These are phyloP conservation scores for Tetragonula carbonaria DNA, from an alignment of 2,888 invertebrate genomes.

Conservation along the genomic window DNA sequence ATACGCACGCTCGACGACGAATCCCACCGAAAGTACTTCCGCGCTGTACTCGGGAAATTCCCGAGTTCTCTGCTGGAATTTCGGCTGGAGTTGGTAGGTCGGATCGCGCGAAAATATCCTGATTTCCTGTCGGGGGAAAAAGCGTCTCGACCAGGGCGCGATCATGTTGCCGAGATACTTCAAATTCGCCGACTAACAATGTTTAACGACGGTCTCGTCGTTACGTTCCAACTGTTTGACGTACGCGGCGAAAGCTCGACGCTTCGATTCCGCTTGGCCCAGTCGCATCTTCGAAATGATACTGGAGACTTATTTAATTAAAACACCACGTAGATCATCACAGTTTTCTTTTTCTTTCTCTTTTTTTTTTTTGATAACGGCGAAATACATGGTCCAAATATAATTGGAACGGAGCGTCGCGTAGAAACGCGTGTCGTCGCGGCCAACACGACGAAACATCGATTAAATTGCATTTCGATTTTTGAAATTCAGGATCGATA, in stretches of 20 bases:
- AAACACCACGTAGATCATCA: too few relatives aligned
- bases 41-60: neutral
- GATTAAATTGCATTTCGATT: slow-evolving; percentile 35
- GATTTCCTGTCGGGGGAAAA: neutral
- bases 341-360: too few relatives aligned
- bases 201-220: slow-evolving; percentile 19
- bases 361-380: too few relatives aligned
- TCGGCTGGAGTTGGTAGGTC: neutral
- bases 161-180: slow-evolving; percentile 8
- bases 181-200: slow-evolving; percentile 18
- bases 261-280: neutral
- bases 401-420: neutral
- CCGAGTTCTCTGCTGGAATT: slow-evolving; percentile 7
- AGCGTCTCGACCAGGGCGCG: neutral
- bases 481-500: slow-evolving; percentile 25
- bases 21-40: neutral
- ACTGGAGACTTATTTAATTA: neutral
- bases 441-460: slow-evolving; percentile 20
- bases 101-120: neutral
- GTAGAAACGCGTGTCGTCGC: neutral
- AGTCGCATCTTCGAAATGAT: neutral
- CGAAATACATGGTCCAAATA: neutral
- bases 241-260: slow-evolving; percentile 2
- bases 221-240: neutral
- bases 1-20: slow-evolving; percentile 15